A percentile compares a stretch with the other conserved stretches of the same genome.
phyloP scores from a whole-genome alignment of 2,888 invertebrate species.

The Meliscaeva auricollis region DNA sequence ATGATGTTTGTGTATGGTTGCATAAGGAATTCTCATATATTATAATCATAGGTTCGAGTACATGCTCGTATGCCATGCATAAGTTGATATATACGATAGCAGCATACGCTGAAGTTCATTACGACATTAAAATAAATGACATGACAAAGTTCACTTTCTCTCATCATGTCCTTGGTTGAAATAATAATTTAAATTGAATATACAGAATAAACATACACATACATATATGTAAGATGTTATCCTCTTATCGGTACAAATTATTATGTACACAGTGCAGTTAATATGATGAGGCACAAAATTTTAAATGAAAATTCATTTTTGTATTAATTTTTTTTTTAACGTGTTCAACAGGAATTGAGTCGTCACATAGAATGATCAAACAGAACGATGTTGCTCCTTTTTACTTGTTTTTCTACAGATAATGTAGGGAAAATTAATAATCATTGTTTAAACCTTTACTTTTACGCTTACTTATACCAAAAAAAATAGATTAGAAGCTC shows the following conservation, averaged over 20 bases:
- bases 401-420: no score
- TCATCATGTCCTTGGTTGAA: slow-evolving; percentile 56
- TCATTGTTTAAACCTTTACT: no score
- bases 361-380: no score
- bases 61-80: no score
- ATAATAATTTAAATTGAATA: slow-evolving; percentile 72
- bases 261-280: background rate
- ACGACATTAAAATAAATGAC: slow-evolving; percentile 55
- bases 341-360: no score
- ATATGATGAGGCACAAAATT: background rate
- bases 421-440: no score
- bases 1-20: background rate
- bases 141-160: slow-evolving; percentile 67
- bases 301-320: background rate
- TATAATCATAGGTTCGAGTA: background rate
- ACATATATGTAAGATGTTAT: slow-evolving; percentile 43
- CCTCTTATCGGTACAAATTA: slow-evolving; percentile 28
- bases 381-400: no score
- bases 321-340: background rate
- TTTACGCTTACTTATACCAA: no score
- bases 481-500: no score
- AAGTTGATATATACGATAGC: background rate
- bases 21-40: slow-evolving; percentile 4
- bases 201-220: no score
- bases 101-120: slow-evolving; percentile 37